Evolutionary conservation across 2,888 invertebrate species (phyloP).

Genomic region (Drosophila affinis): DNA sequence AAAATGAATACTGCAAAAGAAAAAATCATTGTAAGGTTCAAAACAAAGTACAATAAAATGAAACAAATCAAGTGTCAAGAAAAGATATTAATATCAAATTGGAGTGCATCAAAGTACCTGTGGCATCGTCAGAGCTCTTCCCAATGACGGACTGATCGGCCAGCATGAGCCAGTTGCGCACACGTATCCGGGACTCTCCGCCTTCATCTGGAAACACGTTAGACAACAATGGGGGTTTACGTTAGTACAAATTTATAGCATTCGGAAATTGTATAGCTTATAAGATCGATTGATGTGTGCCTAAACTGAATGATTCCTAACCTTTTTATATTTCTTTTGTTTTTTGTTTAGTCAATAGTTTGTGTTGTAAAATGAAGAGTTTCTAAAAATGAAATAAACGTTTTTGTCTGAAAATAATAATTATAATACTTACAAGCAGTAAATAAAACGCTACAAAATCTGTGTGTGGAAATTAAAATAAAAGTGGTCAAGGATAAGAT

Average conservation of each 20-base stretch:
- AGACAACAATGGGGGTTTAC: background rate
- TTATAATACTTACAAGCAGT: slow-evolving; percentile 69
- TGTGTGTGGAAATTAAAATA: slow-evolving; percentile 53
- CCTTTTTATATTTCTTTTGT: slow-evolving; percentile 14
- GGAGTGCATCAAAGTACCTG: slow-evolving; percentile 65
- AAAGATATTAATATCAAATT: slow-evolving; percentile 3
- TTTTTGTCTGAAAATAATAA: slow-evolving; percentile 30
- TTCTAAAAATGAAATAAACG: slow-evolving; percentile 26
- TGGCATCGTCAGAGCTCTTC: slow-evolving; percentile 56
- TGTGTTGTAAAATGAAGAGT: slow-evolving; percentile 20
- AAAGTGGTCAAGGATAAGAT: slow-evolving; percentile 13
- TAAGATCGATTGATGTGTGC: slow-evolving; percentile 39
- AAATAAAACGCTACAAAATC: slow-evolving; percentile 55
- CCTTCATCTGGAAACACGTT: slow-evolving; percentile 60
- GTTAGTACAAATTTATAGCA: background rate
- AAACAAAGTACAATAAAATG: slow-evolving; percentile 5
- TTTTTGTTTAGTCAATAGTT: slow-evolving; percentile 10
- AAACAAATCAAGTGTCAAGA: slow-evolving; percentile 10
- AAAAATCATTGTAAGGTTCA: slow-evolving; percentile 49
- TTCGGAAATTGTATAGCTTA: background rate
- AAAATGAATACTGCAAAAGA: slow-evolving; percentile 69
- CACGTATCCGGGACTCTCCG: slow-evolving; percentile 82
- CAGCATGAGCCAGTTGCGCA: slow-evolving; percentile 84
- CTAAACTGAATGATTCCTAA: slow-evolving; percentile 44
- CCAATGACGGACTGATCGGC: slow-evolving; percentile 82